phyloP scores from a whole-genome alignment of 2,113 vertebrate genomes.

The Synchiropus splendidus region DNA sequence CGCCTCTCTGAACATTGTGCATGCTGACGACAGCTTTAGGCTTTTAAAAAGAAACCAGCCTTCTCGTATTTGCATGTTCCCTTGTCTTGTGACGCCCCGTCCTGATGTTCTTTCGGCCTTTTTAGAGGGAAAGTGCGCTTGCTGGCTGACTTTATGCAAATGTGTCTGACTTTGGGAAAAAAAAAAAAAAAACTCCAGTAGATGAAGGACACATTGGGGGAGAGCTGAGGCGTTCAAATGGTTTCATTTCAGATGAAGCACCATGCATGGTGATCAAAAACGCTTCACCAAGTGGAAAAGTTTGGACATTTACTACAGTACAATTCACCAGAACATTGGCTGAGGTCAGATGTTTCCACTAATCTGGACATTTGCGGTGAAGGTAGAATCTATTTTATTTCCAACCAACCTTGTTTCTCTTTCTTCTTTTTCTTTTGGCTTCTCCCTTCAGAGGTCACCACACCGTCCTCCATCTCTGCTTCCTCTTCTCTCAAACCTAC shows the following conservation, averaged over 20 bases:
- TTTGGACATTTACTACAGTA: too few species aligned
- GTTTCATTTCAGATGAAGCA: not conserved
- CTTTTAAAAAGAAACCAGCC: slow-evolving; percentile 47
- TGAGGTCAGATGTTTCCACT: slow-evolving; percentile 7
- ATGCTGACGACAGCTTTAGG: slow-evolving; percentile 53
- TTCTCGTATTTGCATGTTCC: slow-evolving; percentile 16
- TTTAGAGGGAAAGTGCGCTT: not conserved
- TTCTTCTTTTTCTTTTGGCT: too few species aligned
- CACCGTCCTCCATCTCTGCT: too few species aligned
- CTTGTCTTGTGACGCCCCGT: slow-evolving; percentile 12
- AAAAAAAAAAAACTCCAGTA: slow-evolving; percentile 1
- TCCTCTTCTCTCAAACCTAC: too few species aligned
- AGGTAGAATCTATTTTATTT: slow-evolving; percentile 42
- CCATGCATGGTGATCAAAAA: too few species aligned
- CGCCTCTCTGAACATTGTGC: slow-evolving; percentile 47
- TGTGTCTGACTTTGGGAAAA: not conserved
- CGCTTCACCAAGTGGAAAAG: too few species aligned
- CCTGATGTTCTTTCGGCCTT: slow-evolving; percentile 6
- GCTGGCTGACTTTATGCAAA: slow-evolving; percentile 10
- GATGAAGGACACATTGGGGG: too few species aligned
- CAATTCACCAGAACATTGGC: too few species aligned
- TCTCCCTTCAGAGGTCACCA: too few species aligned
- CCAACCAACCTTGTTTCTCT: slow-evolving; percentile 24
- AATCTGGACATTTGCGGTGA: slow-evolving; percentile 33
- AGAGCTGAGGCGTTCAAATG: slow-evolving; percentile 6